These are phyloP conservation scores for Taenaris catops DNA, from an alignment of 2,888 invertebrate species.

Conservation along the genomic window DNA sequence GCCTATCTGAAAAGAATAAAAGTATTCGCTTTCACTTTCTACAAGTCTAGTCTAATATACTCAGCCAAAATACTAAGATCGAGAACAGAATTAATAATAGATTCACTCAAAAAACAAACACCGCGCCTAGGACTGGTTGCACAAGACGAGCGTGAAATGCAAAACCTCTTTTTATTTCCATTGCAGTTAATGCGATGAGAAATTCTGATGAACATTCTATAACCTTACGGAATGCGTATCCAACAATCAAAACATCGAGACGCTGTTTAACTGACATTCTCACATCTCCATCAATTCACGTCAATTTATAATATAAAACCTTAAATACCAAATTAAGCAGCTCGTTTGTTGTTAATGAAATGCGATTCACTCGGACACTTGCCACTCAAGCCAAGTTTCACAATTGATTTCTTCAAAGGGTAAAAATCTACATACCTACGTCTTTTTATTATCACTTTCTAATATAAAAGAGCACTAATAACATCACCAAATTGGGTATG, in stretches of 20 bases:
- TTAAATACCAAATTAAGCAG: constrained; percentile 27
- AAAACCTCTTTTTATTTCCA: constrained; percentile 22
- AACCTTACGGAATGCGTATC: constrained; percentile 37
- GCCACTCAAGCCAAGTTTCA: constrained; percentile 4
- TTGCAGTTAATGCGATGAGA: constrained; percentile 25
- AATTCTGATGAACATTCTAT: constrained; percentile 31
- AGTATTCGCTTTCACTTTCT: too few species aligned
- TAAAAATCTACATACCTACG: too few species aligned
- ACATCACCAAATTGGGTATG: too few species aligned
- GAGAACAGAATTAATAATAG: constrained; percentile 10
- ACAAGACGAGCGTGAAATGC: constrained; percentile 18
- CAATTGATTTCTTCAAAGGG: constrained; percentile 7
- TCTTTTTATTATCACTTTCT: too few species aligned
- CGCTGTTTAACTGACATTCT: constrained; percentile 45
- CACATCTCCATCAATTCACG: constrained; percentile 48
- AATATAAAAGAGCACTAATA: too few species aligned
- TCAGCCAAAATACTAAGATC: too few species aligned
- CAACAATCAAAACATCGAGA: constrained; percentile 55
- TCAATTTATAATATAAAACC: constrained; percentile 42
- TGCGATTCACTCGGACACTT: constrained; percentile 29
- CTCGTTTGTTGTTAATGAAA: constrained; percentile 36
- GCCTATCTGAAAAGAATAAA: too few species aligned
- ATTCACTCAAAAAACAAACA: constrained; percentile 15
- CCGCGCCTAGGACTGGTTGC: constrained; percentile 14
- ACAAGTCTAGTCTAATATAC: too few species aligned